These are phyloP conservation scores for Megaptera novaeangliae DNA, from an alignment of 2,113 vertebrate genomes.

Conservation along the genomic window DNA sequence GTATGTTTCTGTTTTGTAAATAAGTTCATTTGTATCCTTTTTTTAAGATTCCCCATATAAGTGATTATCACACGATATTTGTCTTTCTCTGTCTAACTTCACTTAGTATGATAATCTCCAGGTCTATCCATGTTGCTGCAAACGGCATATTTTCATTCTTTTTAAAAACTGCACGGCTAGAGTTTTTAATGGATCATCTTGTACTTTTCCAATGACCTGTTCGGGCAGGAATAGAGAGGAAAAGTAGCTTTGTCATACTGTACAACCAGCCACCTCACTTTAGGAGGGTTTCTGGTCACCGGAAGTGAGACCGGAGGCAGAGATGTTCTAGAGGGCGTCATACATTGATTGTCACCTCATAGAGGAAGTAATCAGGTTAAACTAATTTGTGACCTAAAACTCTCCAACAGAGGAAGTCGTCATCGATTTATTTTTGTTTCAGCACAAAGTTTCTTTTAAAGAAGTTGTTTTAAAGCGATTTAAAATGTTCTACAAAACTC, in stretches of 20 bases:
- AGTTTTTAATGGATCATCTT: background rate
- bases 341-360: background rate
- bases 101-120: background rate
- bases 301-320: background rate
- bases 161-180: background rate
- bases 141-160: background rate
- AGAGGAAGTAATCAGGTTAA: constrained; percentile 18
- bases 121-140: background rate
- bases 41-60: background rate
- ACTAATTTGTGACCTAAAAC: background rate
- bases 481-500: background rate
- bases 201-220: background rate
- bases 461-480: background rate
- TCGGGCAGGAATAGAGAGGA: background rate
- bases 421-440: background rate
- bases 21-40: background rate
- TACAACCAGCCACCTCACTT: background rate
- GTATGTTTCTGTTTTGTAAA: background rate
- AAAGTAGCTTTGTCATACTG: background rate
- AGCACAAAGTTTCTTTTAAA: background rate
- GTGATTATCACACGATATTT: background rate
- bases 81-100: background rate
- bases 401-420: background rate
- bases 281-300: background rate
- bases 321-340: background rate